A percentile compares a stretch with the other conserved stretches of the same genome.
phyloP scores from a whole-genome alignment of 37 sponge, comb jelly and placozoan genomes.

The Dysidea cf. avara region DNA sequence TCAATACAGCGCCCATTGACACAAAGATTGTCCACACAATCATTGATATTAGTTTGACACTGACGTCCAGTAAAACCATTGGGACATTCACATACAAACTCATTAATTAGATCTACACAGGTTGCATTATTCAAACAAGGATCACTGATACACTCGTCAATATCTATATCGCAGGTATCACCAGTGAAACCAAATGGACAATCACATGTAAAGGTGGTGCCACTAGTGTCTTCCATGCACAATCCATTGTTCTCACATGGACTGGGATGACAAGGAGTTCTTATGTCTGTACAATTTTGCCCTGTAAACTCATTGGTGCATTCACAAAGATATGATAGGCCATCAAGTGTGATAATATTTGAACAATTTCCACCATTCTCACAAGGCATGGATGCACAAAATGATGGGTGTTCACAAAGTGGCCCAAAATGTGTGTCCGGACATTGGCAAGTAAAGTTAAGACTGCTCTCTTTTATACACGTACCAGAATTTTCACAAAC shows the following conservation, averaged over 20 bases:
- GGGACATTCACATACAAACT: slow-evolving; percentile 26
- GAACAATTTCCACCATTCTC: no score
- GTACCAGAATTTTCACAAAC: no score
- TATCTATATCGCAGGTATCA: slow-evolving; percentile 23
- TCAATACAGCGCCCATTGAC: slow-evolving; percentile 41
- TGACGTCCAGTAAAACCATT: slow-evolving; percentile 43
- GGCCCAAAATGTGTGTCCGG: no score
- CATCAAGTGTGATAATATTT: no score
- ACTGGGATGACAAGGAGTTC: background rate
- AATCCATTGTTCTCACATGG: slow-evolving; percentile 33
- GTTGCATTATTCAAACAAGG: slow-evolving; percentile 31
- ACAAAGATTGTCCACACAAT: slow-evolving; percentile 40
- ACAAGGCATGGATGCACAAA: no score
- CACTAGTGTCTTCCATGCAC: background rate
- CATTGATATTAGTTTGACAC: slow-evolving; percentile 51
- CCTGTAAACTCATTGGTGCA: no score
- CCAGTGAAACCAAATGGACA: slow-evolving; percentile 32
- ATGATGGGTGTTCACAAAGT: no score
- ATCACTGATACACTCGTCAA: slow-evolving; percentile 15
- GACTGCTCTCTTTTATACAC: no score
- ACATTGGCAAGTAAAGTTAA: no score
- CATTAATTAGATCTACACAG: slow-evolving; percentile 25
- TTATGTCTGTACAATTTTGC: no score
- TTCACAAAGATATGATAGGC: no score
- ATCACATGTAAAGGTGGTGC: background rate